phyloP scores from a whole-genome alignment of 2,888 invertebrate species.

The Xestia xanthographa region DNA sequence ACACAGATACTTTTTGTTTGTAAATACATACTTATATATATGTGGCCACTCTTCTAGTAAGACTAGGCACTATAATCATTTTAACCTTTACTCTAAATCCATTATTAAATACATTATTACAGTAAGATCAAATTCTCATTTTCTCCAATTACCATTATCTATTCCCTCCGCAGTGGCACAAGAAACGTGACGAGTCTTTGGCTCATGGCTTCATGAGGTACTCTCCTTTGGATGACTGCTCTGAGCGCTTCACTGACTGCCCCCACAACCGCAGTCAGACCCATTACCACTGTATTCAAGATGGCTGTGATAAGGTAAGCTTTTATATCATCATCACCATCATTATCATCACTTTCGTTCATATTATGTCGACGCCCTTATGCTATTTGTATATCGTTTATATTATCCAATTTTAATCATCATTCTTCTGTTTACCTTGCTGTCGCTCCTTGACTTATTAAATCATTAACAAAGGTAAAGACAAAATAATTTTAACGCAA shows the following conservation, averaged over 20 bases:
- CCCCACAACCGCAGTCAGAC: conserved; percentile 98
- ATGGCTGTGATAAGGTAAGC: conserved; percentile 95
- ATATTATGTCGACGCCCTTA: no score
- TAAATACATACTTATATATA: no score
- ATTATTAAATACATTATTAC: background rate
- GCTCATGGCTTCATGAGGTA: conserved; percentile 99
- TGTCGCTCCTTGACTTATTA: background rate
- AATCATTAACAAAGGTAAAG: background rate
- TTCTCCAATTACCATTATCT: background rate
- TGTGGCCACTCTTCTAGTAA: background rate
- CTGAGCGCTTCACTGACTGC: conserved; percentile 95
- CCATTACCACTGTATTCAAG: conserved; percentile 99
- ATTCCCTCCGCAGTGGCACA: conserved; percentile 95
- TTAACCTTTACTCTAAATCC: background rate
- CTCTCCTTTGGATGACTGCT: conserved; percentile 98
- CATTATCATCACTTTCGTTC: background rate
- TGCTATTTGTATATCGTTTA: background rate
- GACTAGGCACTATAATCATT: background rate
- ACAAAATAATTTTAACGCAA: no score
- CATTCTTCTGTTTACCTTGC: background rate
- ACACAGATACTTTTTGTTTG: no score
- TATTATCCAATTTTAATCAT: background rate
- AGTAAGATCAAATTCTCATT: background rate
- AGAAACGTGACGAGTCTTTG: conserved; percentile 98
- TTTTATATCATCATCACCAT: background rate